A percentile compares a stretch with the other conserved stretches of the same genome.
These are phyloP conservation scores for Conus ventricosus DNA, from an alignment of 1,140 invertebrate genomes.

Conservation along the genomic window DNA sequence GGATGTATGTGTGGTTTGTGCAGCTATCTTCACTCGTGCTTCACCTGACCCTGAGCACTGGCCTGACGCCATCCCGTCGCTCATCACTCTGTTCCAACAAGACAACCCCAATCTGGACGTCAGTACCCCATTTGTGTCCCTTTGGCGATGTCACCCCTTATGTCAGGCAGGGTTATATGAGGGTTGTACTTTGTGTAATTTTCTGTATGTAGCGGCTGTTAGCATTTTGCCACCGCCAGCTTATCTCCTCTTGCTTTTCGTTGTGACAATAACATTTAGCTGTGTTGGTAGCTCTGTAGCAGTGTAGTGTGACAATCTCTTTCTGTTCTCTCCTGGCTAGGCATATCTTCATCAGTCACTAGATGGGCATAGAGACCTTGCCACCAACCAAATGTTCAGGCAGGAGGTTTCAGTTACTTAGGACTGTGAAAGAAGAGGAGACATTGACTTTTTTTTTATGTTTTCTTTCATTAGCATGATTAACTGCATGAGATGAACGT, in stretches of 20 bases:
- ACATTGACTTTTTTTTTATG: background rate
- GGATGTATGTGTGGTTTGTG: background rate
- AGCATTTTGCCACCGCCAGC: slow-evolving; percentile 23
- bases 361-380: background rate
- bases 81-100: slow-evolving; percentile 81
- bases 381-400: background rate
- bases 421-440: background rate
- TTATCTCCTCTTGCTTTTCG: background rate
- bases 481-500: slow-evolving; percentile 26
- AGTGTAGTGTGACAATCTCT: slow-evolving; percentile 18
- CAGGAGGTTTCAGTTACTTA: background rate
- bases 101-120: slow-evolving; percentile 78
- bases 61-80: slow-evolving; percentile 81
- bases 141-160: background rate
- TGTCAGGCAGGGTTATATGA: slow-evolving; percentile 5
- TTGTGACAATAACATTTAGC: slow-evolving; percentile 22
- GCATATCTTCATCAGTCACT: background rate
- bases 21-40: slow-evolving; percentile 83
- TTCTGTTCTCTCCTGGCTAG: background rate
- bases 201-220: slow-evolving; percentile 4
- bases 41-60: slow-evolving; percentile 80
- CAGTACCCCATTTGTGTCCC: slow-evolving; percentile 32
- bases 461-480: slow-evolving; percentile 12
- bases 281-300: slow-evolving; percentile 12
- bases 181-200: background rate